A percentile compares a stretch with the other conserved stretches of the same genome.
These are phyloP conservation scores for Mesoclemmys tuberculata DNA, from an alignment of 2,113 vertebrate species.

Conservation along the genomic window DNA sequence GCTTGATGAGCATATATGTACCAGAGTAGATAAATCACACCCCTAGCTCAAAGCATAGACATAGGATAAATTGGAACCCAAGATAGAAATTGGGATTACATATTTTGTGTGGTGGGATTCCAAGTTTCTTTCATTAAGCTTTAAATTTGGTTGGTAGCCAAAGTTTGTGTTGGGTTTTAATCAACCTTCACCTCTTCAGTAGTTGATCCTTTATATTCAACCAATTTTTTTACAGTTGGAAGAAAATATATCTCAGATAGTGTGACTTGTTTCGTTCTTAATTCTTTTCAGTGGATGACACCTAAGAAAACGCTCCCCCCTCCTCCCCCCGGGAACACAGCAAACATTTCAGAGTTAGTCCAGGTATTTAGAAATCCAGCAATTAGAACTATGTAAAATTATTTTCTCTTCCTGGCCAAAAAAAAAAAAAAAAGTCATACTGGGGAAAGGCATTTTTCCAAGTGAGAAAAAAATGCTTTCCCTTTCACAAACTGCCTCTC, in stretches of 20 bases:
- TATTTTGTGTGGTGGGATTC: background rate
- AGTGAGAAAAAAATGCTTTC: background rate
- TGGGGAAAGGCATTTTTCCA: background rate
- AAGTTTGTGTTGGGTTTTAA: background rate
- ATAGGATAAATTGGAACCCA: background rate
- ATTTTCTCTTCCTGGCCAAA: background rate
- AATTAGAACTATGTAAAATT: background rate
- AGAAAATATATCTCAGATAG: background rate
- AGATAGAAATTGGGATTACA: background rate
- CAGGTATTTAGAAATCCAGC: background rate
- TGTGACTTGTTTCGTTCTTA: background rate
- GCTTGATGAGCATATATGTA: background rate
- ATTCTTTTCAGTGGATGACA: background rate
- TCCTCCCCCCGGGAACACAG: background rate
- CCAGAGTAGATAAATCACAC: background rate
- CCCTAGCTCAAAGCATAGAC: background rate
- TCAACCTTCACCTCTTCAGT: background rate
- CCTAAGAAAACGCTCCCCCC: background rate
- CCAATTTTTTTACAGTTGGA: background rate
- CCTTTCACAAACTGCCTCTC: background rate
- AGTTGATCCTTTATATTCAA: background rate
- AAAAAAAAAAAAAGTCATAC: background rate
- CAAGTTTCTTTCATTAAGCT: background rate
- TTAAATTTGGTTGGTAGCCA: background rate
- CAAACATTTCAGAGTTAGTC: background rate